Evolutionary conservation across 2,888 invertebrate species (phyloP), one percentile per base, ranked within the genome.

Genomic region (Eupithecia exiguata): DNA sequence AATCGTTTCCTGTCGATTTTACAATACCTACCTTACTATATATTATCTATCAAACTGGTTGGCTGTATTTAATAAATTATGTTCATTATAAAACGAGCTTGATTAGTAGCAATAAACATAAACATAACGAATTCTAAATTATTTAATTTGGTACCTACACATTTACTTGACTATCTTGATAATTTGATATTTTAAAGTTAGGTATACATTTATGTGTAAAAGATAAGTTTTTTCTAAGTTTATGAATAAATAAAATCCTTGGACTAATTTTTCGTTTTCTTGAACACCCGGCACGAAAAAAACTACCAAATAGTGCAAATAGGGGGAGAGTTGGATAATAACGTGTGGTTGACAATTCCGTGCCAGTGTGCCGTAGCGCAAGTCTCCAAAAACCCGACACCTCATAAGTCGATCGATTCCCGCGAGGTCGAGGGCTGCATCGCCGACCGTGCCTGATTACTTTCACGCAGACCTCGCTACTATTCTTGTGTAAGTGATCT

Each of bases 201-300:
- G 38, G 38, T 38, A 38, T 38, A 38, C 38, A 30, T 30, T 30
- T 38, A 36, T 36, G 36, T 36, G 1, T 40, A 30, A n/a, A 30
- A 18, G 7, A 63, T 63, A 63, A 36, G 30, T n/a, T 36, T 62
- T 35, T n/a, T 35, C 18, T 9, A 63, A n/a, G 68, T 69, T 69
- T 69, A 35, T 40, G 10, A 61, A 61, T 69, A 61, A 69, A 69
- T 61, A 58, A 58, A 69, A 61, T 49, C n/a, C 53, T 35, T 69
- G 58, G 25, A 40, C 2, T 1, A 10, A 61, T 14, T 18, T 40
- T 38, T 58, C n/a, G 18, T 66, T 71, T 38, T 71, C 49, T 30
- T 30, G 30, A 30, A 30, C 30, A 3, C 30, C 30, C 30, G 30
- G n/a, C n/a, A n/a, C n/a, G n/a, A n/a, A n/a, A n/a, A n/a, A n/a